These are phyloP conservation scores for Sebastes trivittatus DNA, from an alignment of 2,797 vertebrate genomes.

Conservation along the genomic window DNA sequence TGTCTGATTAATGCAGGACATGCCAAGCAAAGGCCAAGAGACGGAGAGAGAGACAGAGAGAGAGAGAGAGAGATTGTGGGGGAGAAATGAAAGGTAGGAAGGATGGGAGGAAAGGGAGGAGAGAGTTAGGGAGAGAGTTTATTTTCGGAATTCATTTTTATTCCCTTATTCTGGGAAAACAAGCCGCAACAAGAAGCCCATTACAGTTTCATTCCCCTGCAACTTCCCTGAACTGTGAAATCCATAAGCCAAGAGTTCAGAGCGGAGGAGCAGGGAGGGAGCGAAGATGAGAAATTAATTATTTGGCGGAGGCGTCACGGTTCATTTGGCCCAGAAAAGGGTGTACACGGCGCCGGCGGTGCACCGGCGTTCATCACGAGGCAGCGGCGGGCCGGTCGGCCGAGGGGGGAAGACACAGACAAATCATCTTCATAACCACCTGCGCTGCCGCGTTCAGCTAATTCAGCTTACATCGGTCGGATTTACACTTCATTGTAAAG, in stretches of 20 bases:
- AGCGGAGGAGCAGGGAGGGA: background rate
- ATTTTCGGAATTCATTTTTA: slow-evolving; percentile 20
- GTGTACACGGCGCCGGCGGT: slow-evolving; percentile 1
- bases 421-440: slow-evolving; percentile 8
- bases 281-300: slow-evolving; percentile 57
- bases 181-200: slow-evolving; percentile 35
- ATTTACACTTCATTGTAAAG: slow-evolving; percentile 7
- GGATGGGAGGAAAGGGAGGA: background rate
- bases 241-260: slow-evolving; percentile 43
- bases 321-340: slow-evolving; percentile 54
- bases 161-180: slow-evolving; percentile 36
- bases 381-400: background rate
- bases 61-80: background rate
- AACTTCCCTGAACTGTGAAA: slow-evolving; percentile 56
- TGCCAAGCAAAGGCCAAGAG: background rate
- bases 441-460: slow-evolving; percentile 2
- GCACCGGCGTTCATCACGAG: slow-evolving; percentile 16
- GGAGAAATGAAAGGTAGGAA: background rate
- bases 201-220: slow-evolving; percentile 42
- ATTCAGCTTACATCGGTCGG: background rate
- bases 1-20: slow-evolving; percentile 21
- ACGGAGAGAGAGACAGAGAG: too few species aligned
- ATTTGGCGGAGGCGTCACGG: slow-evolving; percentile 49
- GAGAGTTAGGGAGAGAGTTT: background rate
- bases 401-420: background rate